Conservation (phyloP, 92 coral and sea anemone genomes). For the Pocillopora grandis region DNA sequence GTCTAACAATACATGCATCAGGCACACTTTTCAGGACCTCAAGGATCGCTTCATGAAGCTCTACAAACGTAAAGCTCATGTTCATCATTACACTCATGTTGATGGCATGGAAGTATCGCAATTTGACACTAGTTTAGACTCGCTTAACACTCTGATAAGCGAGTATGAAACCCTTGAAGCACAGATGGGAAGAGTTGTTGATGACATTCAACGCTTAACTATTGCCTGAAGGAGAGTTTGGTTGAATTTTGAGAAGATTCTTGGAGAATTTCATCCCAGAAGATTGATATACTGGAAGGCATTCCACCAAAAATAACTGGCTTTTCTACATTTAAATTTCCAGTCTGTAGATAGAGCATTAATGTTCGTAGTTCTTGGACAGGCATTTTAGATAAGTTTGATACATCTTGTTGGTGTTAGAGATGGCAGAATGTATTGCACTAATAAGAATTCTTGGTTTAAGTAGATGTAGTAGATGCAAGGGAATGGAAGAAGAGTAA, state of each 20-base stretch:
- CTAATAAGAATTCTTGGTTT: too few species aligned
- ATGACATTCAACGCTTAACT: slow-evolving; percentile 70
- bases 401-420: too few species aligned
- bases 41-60: slow-evolving; percentile 87
- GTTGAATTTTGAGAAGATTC: not conserved
- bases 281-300: too few species aligned
- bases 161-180: slow-evolving; percentile 77
- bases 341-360: too few species aligned
- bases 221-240: slow-evolving; percentile 49
- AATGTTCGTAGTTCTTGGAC: too few species aligned
- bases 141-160: slow-evolving; percentile 71
- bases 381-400: too few species aligned
- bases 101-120: slow-evolving; percentile 79
- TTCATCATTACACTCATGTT: slow-evolving; percentile 89
- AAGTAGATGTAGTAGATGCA: too few species aligned
- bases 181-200: slow-evolving; percentile 61
- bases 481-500: too few species aligned
- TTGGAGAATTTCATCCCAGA: not conserved
- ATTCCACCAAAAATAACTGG: too few species aligned
- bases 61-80: slow-evolving; percentile 91
- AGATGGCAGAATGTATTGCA: too few species aligned
- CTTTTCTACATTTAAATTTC: too few species aligned
- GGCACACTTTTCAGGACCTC: slow-evolving; percentile 81
- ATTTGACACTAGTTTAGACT: slow-evolving; percentile 87
- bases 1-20: slow-evolving; percentile 95